Evolutionary conservation across 2,888 invertebrate species (phyloP).

Genomic region (Mythimna lalbum): DNA sequence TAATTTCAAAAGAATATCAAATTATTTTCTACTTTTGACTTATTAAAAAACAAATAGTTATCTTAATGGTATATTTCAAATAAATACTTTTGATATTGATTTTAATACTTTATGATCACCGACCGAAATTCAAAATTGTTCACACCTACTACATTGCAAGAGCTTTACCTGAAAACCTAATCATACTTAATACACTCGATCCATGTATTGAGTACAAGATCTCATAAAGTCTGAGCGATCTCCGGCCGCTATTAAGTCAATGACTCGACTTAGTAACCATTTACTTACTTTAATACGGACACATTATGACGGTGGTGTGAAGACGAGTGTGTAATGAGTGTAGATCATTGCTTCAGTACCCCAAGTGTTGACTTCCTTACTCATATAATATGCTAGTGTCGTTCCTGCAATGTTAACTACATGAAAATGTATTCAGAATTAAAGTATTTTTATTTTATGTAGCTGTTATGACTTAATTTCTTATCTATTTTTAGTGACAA

Average conservation of each 20-base stretch:
- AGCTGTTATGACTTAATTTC: no score
- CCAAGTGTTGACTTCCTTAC: conserved; percentile 2
- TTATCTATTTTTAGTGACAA: no score
- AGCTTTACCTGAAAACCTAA: conserved; percentile 12
- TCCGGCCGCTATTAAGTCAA: conserved; percentile 38
- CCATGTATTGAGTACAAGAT: conserved; percentile 8
- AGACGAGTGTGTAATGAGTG: conserved; percentile 39
- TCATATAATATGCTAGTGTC: no score
- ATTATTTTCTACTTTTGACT: no score
- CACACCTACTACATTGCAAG: not conserved
- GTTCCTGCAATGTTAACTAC: no score
- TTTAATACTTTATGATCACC: not conserved
- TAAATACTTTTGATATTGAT: no score
- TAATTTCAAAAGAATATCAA: no score
- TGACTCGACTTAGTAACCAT: conserved; percentile 43
- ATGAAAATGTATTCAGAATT: no score
- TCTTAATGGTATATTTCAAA: no score
- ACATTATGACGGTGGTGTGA: conserved; percentile 49
- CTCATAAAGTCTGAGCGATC: conserved; percentile 31
- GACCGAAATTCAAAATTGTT: not conserved
- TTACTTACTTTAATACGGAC: conserved; percentile 46
- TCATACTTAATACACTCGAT: conserved; percentile 19
- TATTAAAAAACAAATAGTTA: no score
- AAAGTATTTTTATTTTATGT: no score
- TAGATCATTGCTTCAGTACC: conserved; percentile 3